phyloP scores from a whole-genome alignment of 1,140 invertebrate species.

The Daktulosphaira vitifoliae region DNA sequence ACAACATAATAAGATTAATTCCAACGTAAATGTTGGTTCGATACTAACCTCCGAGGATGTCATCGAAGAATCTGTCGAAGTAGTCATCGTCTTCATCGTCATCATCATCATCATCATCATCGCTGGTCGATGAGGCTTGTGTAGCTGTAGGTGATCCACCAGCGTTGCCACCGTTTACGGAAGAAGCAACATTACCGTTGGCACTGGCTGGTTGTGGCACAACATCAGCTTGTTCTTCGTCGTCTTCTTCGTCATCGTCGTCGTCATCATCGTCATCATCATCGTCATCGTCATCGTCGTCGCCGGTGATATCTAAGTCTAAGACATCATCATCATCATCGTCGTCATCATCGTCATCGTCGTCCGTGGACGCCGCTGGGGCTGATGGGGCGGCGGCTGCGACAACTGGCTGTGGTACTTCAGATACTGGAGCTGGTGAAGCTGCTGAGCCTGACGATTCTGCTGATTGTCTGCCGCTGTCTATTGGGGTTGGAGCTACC shows the following conservation, averaged over 20 bases:
- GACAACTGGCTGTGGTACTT: background rate
- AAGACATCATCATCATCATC: conserved; percentile 26
- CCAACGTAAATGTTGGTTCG: background rate
- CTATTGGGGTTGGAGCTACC: background rate
- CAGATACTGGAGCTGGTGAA: background rate
- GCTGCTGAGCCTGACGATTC: background rate
- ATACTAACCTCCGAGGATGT: conserved; percentile 62
- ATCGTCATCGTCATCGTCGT: conserved; percentile 21
- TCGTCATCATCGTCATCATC: conserved; percentile 30
- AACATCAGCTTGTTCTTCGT: conserved; percentile 43
- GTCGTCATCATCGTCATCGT: conserved; percentile 30
- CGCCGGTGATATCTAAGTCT: conserved; percentile 24
- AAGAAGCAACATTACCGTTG: conserved; percentile 49
- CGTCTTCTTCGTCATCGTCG: conserved; percentile 42
- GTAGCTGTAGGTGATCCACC: background rate
- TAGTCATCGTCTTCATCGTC: conserved; percentile 71
- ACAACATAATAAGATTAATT: too few relatives aligned
- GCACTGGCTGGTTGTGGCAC: conserved; percentile 44
- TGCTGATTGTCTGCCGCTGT: background rate
- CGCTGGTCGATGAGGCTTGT: conserved; percentile 40
- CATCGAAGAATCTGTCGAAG: conserved; percentile 68
- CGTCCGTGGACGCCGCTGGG: background rate
- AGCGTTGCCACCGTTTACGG: conserved; percentile 36
- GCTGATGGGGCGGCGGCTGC: background rate
- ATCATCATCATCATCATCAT: conserved; percentile 44